Percentiles rank a stretch among this genome's conserved stretches.
These are phyloP conservation scores for Cyclopterus lumpus DNA, from an alignment of 2,797 vertebrate genomes.

Conservation along the genomic window DNA sequence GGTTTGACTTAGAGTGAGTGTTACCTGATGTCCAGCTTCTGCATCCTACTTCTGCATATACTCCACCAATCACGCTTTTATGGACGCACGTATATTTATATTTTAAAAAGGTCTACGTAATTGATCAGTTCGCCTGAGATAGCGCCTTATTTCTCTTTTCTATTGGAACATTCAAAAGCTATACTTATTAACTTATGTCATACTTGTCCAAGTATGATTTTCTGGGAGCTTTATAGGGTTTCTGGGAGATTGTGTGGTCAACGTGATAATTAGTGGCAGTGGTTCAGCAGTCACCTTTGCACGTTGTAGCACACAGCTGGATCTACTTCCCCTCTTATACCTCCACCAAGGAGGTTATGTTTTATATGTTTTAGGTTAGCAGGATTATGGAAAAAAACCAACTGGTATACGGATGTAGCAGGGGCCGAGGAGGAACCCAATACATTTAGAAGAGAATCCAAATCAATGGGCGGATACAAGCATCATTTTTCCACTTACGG, in stretches of 20 bases:
- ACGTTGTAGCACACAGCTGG: background rate
- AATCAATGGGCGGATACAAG: too few relatives aligned
- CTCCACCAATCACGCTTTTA: background rate
- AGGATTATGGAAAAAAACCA: background rate
- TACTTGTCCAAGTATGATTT: too few relatives aligned
- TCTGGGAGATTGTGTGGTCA: background rate
- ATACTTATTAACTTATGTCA: too few relatives aligned
- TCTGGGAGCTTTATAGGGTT: background rate
- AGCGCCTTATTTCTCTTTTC: too few relatives aligned
- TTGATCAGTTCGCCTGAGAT: background rate
- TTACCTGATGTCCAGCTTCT: background rate
- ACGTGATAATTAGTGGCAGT: background rate
- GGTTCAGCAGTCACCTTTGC: background rate
- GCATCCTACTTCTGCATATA: background rate
- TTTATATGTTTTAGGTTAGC: background rate
- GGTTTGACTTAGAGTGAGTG: background rate
- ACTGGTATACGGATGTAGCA: background rate
- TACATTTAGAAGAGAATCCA: background rate
- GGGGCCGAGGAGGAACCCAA: background rate
- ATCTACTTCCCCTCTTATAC: constrained; percentile 11
- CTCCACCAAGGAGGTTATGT: background rate
- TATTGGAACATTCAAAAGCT: too few relatives aligned
- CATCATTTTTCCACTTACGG: background rate
- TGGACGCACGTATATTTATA: background rate
- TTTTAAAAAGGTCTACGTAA: background rate